phyloP scores from a whole-genome alignment of 2,797 vertebrate species.

The Periparus ater region DNA sequence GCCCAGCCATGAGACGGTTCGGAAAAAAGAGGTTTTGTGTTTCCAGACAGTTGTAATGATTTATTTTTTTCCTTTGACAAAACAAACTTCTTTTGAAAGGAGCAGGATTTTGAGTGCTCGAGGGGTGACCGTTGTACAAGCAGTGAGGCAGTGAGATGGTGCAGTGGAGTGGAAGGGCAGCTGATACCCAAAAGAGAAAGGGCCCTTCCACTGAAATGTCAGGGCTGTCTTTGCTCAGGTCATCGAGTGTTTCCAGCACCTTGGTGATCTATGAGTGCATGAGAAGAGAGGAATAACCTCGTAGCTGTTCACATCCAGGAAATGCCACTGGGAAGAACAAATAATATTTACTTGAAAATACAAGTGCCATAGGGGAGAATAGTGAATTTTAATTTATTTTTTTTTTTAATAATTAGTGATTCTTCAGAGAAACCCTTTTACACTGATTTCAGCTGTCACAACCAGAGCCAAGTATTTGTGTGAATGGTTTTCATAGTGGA shows the following conservation, averaged over 20 bases:
- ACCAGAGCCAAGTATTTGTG: neutral
- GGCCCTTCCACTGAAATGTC: constrained; percentile 57
- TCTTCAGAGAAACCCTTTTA: neutral
- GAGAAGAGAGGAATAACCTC: constrained; percentile 30
- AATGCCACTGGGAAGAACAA: constrained; percentile 27
- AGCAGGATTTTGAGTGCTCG: neutral
- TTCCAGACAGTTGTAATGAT: neutral
- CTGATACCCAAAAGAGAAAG: neutral
- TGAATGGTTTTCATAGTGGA: neutral
- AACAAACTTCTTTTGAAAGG: neutral
- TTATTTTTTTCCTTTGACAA: neutral
- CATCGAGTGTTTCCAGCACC: constrained; percentile 44
- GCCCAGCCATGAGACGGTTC: neutral
- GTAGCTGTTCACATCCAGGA: constrained; percentile 12
- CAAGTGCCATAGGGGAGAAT: accelerated
- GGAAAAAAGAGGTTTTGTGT: neutral
- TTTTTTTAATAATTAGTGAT: neutral
- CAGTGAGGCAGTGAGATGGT: neutral
- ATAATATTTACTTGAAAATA: neutral
- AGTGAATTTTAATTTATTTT: neutral
- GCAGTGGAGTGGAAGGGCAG: constrained; percentile 36
- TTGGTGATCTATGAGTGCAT: constrained; percentile 23
- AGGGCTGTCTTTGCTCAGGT: constrained; percentile 47
- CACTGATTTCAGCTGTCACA: neutral
- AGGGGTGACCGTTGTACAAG: neutral